These are phyloP conservation scores for Manduca sexta DNA, from an alignment of 1,140 invertebrate genomes.

Conservation along the genomic window DNA sequence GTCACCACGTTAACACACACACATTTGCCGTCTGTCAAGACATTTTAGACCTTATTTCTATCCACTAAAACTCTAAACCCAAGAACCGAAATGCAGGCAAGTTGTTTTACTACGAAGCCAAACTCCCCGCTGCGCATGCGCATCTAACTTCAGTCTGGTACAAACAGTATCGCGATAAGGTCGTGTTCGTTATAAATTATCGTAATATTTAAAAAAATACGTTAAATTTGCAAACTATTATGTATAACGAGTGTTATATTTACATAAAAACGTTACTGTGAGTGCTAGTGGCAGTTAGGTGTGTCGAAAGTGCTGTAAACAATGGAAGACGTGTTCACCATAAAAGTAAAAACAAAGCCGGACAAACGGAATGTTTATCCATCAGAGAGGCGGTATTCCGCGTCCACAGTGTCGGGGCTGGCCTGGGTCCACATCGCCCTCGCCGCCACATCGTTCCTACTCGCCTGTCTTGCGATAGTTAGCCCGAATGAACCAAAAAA, in stretches of 20 bases:
- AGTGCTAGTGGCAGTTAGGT: background rate
- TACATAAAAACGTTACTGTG: background rate
- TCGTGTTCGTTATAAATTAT: background rate
- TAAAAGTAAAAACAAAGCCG: constrained; percentile 77
- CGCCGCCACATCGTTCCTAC: constrained; percentile 68
- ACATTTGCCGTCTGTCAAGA: background rate
- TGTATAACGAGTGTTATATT: background rate
- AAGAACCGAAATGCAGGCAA: background rate
- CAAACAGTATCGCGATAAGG: background rate
- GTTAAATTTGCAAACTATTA: background rate
- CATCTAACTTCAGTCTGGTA: background rate
- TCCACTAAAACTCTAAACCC: background rate
- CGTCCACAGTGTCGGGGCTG: constrained; percentile 78
- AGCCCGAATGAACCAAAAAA: constrained; percentile 37
- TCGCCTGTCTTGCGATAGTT: constrained; percentile 71
- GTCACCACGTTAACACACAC: background rate
- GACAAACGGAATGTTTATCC: constrained; percentile 75
- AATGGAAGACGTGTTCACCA: constrained; percentile 79
- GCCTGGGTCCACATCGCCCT: constrained; percentile 76
- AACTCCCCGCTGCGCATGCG: background rate
- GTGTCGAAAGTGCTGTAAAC: constrained; percentile 19
- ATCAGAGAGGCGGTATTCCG: constrained; percentile 79
- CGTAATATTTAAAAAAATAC: background rate
- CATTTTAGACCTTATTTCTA: background rate
- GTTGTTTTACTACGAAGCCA: background rate